These are phyloP conservation scores for Drosophila sordidapex DNA, from an alignment of 2,888 invertebrate species.

Conservation along the genomic window DNA sequence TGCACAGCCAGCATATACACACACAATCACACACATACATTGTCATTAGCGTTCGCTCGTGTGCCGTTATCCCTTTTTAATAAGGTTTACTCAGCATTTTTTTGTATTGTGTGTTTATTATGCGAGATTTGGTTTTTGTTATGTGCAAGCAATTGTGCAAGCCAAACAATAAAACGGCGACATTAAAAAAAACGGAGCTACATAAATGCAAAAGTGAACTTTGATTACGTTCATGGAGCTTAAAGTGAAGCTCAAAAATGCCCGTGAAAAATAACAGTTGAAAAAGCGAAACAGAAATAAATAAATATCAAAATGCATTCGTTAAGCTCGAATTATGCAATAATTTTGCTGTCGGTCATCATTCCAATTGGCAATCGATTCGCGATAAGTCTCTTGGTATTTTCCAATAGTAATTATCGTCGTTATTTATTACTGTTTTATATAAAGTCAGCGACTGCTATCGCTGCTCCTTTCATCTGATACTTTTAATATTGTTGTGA, in stretches of 20 bases:
- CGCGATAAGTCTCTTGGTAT: not conserved
- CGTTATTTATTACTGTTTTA: not conserved
- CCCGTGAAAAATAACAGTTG: not conserved
- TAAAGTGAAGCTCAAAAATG: constrained; percentile 19
- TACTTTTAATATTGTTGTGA: not conserved
- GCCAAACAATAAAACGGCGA: constrained; percentile 22
- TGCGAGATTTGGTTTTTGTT: constrained; percentile 69
- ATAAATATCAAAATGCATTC: not conserved
- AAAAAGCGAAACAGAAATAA: not conserved
- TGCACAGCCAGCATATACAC: constrained; percentile 49
- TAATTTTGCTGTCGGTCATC: not conserved
- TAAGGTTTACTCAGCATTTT: constrained; percentile 80
- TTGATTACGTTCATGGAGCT: constrained; percentile 37
- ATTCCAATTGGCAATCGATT: constrained; percentile 14
- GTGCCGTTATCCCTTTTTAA: constrained; percentile 78
- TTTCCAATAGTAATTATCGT: constrained; percentile 7
- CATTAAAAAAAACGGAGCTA: constrained; percentile 14
- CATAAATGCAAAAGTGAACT: constrained; percentile 30
- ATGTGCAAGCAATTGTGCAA: constrained; percentile 60
- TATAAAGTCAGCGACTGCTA: not conserved
- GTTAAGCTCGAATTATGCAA: constrained; percentile 5
- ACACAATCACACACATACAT: constrained; percentile 35
- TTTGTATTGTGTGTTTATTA: constrained; percentile 66
- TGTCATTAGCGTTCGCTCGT: constrained; percentile 75
- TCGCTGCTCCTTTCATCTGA: not conserved